A percentile compares a stretch with the other conserved stretches of the same genome.
Conservation (phyloP, 2,888 invertebrate genomes). For the Acanthopleura granulata region DNA sequence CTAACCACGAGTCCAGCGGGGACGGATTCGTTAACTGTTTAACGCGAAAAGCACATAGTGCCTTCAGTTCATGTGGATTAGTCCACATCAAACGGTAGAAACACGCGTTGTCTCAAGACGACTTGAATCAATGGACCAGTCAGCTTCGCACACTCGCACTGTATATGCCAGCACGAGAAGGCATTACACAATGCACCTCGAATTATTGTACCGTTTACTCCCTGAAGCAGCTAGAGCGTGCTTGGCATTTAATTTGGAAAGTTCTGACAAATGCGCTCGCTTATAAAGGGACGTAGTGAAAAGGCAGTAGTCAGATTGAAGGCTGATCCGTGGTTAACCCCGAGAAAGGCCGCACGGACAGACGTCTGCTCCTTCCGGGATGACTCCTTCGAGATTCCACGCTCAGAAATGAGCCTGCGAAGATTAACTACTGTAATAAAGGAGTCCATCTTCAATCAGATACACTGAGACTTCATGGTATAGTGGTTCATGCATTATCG, state of each 20-base stretch:
- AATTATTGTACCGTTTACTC: background rate
- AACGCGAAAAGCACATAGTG: conserved; percentile 15
- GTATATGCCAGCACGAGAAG: background rate
- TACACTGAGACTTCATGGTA: background rate
- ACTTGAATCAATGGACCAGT: conserved; percentile 6
- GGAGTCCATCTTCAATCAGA: background rate
- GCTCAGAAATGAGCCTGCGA: background rate
- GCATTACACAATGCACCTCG: background rate
- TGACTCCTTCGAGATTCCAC: background rate
- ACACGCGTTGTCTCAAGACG: background rate
- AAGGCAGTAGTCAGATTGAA: too few relatives aligned
- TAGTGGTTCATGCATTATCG: background rate
- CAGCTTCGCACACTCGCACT: background rate
- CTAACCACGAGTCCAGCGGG: background rate
- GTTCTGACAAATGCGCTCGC: background rate
- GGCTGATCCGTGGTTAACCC: too few relatives aligned
- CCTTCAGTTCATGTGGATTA: conserved; percentile 7
- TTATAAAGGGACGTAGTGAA: too few relatives aligned
- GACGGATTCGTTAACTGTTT: background rate
- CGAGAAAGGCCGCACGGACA: background rate
- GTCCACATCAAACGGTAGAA: conserved; percentile 7
- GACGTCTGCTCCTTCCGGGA: background rate
- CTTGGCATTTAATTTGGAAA: conserved; percentile 7
- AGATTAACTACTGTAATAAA: background rate
- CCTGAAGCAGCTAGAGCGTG: background rate